Base-by-base conservation (phyloP, 2,113 vertebrate genomes). In the Buteo buteo region DNA sequence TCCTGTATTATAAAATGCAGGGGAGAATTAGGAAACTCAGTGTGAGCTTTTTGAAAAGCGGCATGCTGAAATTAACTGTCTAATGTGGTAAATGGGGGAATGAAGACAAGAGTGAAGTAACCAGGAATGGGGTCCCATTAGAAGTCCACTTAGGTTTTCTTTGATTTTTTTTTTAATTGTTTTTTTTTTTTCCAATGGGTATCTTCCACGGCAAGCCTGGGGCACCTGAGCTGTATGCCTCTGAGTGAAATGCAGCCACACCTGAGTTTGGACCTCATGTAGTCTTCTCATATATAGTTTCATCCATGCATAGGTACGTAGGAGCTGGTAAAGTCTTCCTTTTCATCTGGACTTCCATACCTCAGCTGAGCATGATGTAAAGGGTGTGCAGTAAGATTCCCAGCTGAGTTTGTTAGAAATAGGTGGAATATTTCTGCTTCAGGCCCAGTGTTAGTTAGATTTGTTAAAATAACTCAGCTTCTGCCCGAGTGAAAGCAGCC, bases 321-420 rank as follows among this genome's bases (percentile, higher is more conserved):
- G 52, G 32, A 82, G 7, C 22, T 62, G 28, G 16, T 55, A 16
- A 71, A 83, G 6, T 44, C 54, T 42, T 64, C 11, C 3, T 77
- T 66, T 76, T 18, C 3, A 0, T 18, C 59, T 65, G 72, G 45
- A 6, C 42, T 61, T 8, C 2, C 0, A 6, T 50, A 34, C 18
- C 50, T 74, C 50, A n/a, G 38, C 76, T 67, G 61, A 72, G 32
- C 38, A 5, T 2, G 3, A 31, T 8, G 40, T 13, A 25, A 31
- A 1, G 3, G 4, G 2, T 15, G 28, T 17, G 26, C 38, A 24
- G 24, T 5, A 6, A 38, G 59, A 25, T 31, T 71, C 6, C 28
- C 3, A 2, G 4, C 18, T 24, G 38, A 76, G 13, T 15, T 65
- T 38, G 10, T 42, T 22, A 65, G 59, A 70, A 90, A 32, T 5